Conservation (phyloP, 1,140 invertebrate species). For the Zaprionus davidi region DNA sequence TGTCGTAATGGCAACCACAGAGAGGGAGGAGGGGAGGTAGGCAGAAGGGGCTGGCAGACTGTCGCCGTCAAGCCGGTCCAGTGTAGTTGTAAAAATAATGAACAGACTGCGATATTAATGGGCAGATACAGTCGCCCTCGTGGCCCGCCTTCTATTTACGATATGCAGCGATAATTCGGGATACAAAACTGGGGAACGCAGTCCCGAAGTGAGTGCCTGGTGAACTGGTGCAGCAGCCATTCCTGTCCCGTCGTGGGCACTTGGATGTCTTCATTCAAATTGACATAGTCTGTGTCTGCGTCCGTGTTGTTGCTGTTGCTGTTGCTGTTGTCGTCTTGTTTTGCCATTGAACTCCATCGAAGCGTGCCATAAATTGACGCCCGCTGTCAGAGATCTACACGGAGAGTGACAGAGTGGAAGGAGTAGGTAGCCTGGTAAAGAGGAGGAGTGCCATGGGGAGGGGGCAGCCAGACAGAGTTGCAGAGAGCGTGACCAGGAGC, state of each 20-base stretch:
- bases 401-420: conserved; percentile 17
- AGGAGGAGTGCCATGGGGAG: no score
- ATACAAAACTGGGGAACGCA: conserved; percentile 37
- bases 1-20: conserved; percentile 21
- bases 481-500: conserved; percentile 31
- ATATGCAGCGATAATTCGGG: conserved; percentile 74
- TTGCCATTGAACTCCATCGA: conserved; percentile 78
- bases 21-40: not conserved
- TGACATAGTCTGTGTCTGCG: conserved; percentile 3
- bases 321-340: conserved; percentile 32
- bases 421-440: not conserved
- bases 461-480: conserved; percentile 5
- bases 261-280: conserved; percentile 66
- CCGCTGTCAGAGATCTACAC: conserved; percentile 43
- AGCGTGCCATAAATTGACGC: conserved; percentile 81
- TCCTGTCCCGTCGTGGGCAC: not conserved
- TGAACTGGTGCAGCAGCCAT: conserved; percentile 31
- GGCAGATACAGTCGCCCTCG: conserved; percentile 29
- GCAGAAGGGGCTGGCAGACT: conserved; percentile 3
- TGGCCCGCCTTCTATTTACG: conserved; percentile 55
- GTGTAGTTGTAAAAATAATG: conserved; percentile 57
- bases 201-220: not conserved
- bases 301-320: conserved; percentile 13
- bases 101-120: conserved; percentile 17
- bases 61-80: conserved; percentile 17